Evolutionary conservation across 2,113 vertebrate species (phyloP).

Genomic region (Pogonocichla stellata): DNA sequence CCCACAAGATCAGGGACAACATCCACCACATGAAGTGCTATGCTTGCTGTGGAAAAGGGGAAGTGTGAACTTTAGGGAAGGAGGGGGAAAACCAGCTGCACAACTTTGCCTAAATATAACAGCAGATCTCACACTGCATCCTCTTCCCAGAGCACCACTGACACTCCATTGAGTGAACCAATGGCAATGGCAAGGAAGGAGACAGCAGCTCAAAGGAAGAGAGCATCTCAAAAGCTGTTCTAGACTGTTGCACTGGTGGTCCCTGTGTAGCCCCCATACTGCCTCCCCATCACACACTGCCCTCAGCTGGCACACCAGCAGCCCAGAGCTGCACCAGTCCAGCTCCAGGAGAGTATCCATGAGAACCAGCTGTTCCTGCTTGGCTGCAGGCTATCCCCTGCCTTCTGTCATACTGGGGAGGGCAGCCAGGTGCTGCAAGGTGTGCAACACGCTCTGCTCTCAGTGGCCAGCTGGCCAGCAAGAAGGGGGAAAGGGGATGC

Average conservation of each 20-base stretch:
- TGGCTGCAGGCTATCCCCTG: background rate
- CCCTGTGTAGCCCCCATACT: accelerated
- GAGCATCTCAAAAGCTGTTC: background rate
- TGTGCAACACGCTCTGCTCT: background rate
- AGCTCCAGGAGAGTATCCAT: background rate
- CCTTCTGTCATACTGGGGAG: background rate
- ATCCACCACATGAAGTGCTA: background rate
- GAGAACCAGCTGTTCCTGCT: background rate
- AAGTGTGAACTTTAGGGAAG: background rate
- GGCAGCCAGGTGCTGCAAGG: background rate
- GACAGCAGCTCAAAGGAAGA: background rate
- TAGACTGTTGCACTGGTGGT: background rate
- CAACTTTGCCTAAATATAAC: background rate
- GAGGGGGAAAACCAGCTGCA: background rate
- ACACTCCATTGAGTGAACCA: background rate
- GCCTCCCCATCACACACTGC: background rate
- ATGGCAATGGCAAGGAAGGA: background rate
- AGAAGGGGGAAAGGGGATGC: background rate
- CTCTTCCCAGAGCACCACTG: background rate
- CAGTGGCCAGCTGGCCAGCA: accelerated
- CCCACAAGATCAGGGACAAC: background rate
- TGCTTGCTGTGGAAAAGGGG: background rate
- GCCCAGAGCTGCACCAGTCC: background rate
- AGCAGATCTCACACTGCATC: background rate
- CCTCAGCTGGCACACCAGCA: background rate